These are phyloP conservation scores for Malurus splendens DNA, from an alignment of 2,797 vertebrate species.

Conservation along the genomic window DNA sequence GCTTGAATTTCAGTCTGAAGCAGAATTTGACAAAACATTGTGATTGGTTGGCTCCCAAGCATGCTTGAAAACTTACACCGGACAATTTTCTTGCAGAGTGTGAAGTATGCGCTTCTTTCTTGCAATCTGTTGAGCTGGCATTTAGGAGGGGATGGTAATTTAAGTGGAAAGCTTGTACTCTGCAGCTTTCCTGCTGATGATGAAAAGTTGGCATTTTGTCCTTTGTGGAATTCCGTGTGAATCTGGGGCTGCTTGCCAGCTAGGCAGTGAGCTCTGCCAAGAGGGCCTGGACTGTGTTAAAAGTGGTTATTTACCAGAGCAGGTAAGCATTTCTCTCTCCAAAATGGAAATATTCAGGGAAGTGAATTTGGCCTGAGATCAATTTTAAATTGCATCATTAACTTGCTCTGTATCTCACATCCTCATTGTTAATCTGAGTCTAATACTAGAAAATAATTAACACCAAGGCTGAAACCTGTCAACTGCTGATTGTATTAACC, in stretches of 20 bases:
- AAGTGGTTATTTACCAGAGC: conserved; percentile 13
- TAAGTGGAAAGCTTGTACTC: conserved; percentile 28
- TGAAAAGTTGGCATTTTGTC: conserved; percentile 52
- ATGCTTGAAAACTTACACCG: conserved; percentile 36
- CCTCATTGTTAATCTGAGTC: not conserved
- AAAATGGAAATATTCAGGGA: conserved; percentile 15
- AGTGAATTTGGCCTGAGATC: not conserved
- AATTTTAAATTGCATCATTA: conserved; percentile 6
- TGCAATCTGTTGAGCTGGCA: conserved; percentile 40
- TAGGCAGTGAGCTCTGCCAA: conserved; percentile 24
- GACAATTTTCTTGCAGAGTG: conserved; percentile 42
- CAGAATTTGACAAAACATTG: conserved; percentile 49
- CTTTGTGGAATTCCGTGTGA: conserved; percentile 58
- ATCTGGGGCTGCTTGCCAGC: conserved; percentile 52
- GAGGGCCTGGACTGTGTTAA: not conserved
- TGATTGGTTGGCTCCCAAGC: conserved; percentile 55
- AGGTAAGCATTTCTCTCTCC: conserved; percentile 43
- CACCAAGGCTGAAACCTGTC: not conserved
- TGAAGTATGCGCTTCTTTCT: conserved; percentile 48
- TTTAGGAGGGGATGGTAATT: conserved; percentile 43
- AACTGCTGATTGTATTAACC: not conserved
- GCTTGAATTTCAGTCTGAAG: conserved; percentile 44
- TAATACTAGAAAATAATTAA: conserved; percentile 1
- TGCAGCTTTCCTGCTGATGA: conserved; percentile 52
- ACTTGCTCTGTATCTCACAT: not conserved